phyloP scores from a whole-genome alignment of 2,888 invertebrate genomes.

The Eurois occulta region DNA sequence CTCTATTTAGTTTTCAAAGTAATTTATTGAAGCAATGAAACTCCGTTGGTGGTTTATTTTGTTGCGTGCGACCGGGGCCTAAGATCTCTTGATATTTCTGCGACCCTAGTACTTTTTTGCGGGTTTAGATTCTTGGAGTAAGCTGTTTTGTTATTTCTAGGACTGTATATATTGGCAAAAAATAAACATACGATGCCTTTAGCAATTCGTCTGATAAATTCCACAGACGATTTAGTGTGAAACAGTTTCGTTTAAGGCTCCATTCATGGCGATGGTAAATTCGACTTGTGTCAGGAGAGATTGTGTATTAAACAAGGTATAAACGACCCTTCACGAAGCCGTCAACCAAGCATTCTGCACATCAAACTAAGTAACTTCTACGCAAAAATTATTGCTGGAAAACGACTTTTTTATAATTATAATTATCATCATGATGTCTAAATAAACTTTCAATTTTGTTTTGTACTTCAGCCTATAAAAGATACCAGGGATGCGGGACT shows the following conservation, averaged over 20 bases:
- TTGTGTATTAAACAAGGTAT: too few species aligned
- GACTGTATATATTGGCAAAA: not conserved
- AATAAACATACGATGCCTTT: not conserved
- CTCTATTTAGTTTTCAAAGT: conserved; percentile 64
- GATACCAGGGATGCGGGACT: too few species aligned
- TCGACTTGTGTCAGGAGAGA: not conserved
- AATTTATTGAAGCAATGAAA: conserved; percentile 72
- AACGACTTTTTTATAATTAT: too few species aligned
- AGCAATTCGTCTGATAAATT: not conserved
- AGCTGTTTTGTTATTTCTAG: conserved; percentile 21
- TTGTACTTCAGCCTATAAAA: too few species aligned
- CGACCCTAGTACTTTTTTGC: conserved; percentile 54
- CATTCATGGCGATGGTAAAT: not conserved
- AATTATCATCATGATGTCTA: too few species aligned
- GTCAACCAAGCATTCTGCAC: too few species aligned
- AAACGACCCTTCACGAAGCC: too few species aligned
- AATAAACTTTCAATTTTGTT: too few species aligned
- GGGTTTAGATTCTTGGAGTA: not conserved
- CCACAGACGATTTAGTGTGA: not conserved
- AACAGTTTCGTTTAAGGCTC: not conserved
- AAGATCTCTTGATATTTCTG: conserved; percentile 50
- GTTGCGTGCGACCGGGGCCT: conserved; percentile 44
- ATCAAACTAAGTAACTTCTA: too few species aligned
- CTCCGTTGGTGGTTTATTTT: conserved; percentile 50
- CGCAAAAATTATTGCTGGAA: too few species aligned